Percentiles rank a stretch among this genome's conserved stretches.
Evolutionary conservation across 2,113 vertebrate species (phyloP).

Genomic region (Tor tambroides): DNA sequence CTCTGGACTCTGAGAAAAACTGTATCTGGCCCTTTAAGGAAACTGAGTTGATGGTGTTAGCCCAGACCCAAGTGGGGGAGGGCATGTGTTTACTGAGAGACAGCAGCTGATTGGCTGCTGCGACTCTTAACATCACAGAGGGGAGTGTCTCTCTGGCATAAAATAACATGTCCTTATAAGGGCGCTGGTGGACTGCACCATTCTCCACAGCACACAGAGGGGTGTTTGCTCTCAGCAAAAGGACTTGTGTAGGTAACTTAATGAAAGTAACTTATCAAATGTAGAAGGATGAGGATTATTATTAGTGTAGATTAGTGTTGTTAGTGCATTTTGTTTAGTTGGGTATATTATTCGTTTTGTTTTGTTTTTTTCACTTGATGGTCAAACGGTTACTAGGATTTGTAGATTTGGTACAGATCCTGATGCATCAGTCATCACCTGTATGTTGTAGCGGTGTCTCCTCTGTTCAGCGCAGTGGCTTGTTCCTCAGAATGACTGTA

Average conservation of each 20-base stretch:
- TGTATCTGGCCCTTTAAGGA: conserved; percentile 73
- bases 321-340: not conserved
- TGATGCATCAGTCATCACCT: not conserved
- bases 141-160: conserved; percentile 74
- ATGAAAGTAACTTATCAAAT: not conserved
- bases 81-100: conserved; percentile 66
- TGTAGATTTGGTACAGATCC: not conserved
- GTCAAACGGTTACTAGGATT: not conserved
- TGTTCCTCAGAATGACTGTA: conserved; percentile 70
- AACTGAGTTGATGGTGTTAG: conserved; percentile 63
- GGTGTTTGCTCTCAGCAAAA: not conserved
- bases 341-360: not conserved
- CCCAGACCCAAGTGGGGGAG: conserved; percentile 62
- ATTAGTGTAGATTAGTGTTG: not conserved
- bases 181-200: conserved; percentile 69
- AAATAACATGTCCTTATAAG: conserved; percentile 84
- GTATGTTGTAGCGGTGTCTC: conserved; percentile 60
- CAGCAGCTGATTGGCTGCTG: conserved; percentile 66
- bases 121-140: conserved; percentile 69
- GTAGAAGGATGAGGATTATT: not conserved
- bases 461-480: conserved; percentile 67
- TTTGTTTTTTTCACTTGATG: not conserved
- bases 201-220: conserved; percentile 60
- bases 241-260: not conserved
- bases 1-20: conserved; percentile 5